These are phyloP conservation scores for Peromyscus aztecus DNA, from an alignment of 2,797 vertebrate species.

Conservation along the genomic window DNA sequence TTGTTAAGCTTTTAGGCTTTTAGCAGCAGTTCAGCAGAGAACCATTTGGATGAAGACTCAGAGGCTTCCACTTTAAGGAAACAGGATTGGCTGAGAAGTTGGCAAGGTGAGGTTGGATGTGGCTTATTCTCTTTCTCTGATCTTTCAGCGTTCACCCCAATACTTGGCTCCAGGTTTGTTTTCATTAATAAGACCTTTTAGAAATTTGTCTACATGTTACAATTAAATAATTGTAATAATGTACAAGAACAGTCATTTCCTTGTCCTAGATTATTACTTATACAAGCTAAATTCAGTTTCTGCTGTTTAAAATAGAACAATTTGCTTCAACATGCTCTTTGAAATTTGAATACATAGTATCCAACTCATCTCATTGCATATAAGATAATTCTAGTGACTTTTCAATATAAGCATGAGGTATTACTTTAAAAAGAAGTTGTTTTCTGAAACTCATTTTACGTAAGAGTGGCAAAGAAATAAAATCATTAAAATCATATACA, in stretches of 20 bases:
- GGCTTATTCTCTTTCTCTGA: no score
- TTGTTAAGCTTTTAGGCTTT: no score
- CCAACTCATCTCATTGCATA: background rate
- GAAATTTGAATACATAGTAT: background rate
- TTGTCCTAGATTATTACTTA: background rate
- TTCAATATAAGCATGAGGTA: background rate
- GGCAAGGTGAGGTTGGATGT: no score
- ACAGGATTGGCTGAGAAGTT: no score
- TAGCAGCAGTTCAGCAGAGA: no score
- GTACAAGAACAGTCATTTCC: background rate
- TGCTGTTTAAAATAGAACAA: background rate
- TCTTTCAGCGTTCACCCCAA: no score
- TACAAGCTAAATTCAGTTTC: background rate
- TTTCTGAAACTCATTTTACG: background rate
- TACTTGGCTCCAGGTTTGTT: no score
- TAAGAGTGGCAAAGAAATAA: background rate
- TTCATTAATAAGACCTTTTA: no score
- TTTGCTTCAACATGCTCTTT: background rate
- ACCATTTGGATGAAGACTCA: no score
- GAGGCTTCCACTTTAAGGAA: no score
- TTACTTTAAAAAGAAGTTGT: background rate
- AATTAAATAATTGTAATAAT: background rate
- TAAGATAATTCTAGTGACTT: background rate
- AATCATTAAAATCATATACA: background rate
- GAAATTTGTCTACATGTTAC: no score